Evolutionary conservation across 1,140 invertebrate genomes (phyloP).

Genomic region (Drosophila chauvacae): DNA sequence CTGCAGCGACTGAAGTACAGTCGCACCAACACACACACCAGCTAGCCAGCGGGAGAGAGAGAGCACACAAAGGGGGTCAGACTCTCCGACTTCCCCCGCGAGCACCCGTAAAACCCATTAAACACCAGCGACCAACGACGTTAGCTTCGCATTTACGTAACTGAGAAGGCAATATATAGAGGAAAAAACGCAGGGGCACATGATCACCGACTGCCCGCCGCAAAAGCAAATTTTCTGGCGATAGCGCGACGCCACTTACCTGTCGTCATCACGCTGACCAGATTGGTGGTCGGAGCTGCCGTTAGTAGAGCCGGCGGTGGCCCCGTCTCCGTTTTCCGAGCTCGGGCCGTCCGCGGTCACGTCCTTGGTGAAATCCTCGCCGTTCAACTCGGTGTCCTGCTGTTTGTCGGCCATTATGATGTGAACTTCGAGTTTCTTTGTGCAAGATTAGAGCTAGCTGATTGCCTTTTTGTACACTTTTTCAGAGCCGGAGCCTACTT

Average conservation of each 20-base stretch:
- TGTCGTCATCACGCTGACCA: conserved; percentile 90
- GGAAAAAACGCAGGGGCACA: conserved; percentile 58
- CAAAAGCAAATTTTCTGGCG: conserved; percentile 16
- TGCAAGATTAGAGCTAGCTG: conserved; percentile 52
- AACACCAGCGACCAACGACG: conserved; percentile 60
- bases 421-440: conserved; percentile 34
- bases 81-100: conserved; percentile 46
- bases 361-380: conserved; percentile 90
- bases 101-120: conserved; percentile 48
- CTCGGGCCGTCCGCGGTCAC: conserved; percentile 86
- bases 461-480: conserved; percentile 44
- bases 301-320: conserved; percentile 86
- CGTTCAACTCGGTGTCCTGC: conserved; percentile 84
- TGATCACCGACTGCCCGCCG: conserved; percentile 53
- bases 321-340: conserved; percentile 87
- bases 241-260: conserved; percentile 85
- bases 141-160: conserved; percentile 80
- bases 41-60: conserved; percentile 39
- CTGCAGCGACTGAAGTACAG: conserved; percentile 69
- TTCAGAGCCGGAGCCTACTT: conserved; percentile 44
- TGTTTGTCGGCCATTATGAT: conserved; percentile 76
- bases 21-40: conserved; percentile 70
- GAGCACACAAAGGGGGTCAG: conserved; percentile 75
- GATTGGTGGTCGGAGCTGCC: conserved; percentile 87
- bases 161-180: conserved; percentile 64